Conservation (phyloP, 2,113 vertebrate species). For the Pipa parva region DNA sequence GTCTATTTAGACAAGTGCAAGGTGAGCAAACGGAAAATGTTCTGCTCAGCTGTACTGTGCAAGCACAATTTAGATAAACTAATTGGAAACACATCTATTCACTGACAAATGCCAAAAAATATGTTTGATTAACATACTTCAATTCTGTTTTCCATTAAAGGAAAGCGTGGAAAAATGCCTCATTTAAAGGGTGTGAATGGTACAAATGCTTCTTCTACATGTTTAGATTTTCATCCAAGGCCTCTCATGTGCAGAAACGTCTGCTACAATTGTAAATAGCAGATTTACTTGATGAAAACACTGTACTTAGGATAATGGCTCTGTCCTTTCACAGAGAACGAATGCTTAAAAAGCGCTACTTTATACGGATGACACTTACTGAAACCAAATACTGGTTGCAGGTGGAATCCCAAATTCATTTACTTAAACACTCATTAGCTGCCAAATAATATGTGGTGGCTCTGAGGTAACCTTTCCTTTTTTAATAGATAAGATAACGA, state of each 20-base stretch:
- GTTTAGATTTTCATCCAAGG: not conserved
- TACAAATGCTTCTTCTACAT: not conserved
- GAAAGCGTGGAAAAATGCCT: not conserved
- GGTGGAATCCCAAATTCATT: not conserved
- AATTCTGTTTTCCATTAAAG: slow-evolving; percentile 23
- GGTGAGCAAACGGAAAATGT: slow-evolving; percentile 33
- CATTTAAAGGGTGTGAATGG: not conserved
- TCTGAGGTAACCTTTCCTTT: not conserved
- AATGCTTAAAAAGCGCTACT: not conserved
- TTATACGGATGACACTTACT: not conserved
- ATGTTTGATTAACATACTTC: slow-evolving; percentile 30
- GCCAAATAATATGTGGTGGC: slow-evolving; percentile 3
- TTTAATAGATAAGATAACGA: too few relatives aligned
- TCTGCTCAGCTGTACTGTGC: slow-evolving; percentile 33
- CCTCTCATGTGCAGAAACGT: not conserved
- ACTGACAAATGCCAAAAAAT: slow-evolving; percentile 33
- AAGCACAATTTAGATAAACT: slow-evolving; percentile 44
- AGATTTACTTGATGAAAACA: slow-evolving; percentile 14
- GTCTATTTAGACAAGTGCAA: slow-evolving; percentile 28
- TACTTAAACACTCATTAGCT: not conserved
- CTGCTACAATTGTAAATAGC: not conserved
- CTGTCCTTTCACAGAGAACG: not conserved
- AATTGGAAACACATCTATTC: slow-evolving; percentile 25
- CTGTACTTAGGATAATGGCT: not conserved
- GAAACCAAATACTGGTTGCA: not conserved